phyloP scores from a whole-genome alignment of 2,888 invertebrate species.

The Oxycera nigricornis region DNA sequence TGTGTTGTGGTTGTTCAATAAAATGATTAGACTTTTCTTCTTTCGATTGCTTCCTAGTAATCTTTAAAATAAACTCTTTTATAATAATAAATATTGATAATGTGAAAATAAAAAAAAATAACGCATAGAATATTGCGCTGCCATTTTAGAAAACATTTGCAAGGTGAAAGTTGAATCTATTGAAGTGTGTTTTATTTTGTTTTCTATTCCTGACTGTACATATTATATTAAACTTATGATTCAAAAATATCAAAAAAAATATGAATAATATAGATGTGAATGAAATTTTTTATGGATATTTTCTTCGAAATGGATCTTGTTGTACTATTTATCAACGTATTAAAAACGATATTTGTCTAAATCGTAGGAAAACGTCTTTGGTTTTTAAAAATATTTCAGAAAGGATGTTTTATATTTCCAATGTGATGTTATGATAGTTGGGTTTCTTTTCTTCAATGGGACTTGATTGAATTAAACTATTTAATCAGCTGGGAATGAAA shows the following conservation, averaged over 20 bases:
- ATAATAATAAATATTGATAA: too few relatives aligned
- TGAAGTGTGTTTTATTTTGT: background rate
- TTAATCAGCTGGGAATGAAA: too few relatives aligned
- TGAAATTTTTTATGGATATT: constrained; percentile 25
- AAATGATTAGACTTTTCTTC: too few relatives aligned
- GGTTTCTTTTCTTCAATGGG: too few relatives aligned
- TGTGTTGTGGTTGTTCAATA: too few relatives aligned
- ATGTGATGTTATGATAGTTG: too few relatives aligned
- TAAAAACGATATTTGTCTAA: constrained; percentile 31
- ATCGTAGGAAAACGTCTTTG: background rate
- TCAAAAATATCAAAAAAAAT: background rate
- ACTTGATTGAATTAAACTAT: too few relatives aligned
- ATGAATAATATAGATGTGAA: constrained; percentile 16
- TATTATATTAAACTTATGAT: constrained; percentile 7
- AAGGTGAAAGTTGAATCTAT: background rate
- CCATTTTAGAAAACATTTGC: background rate
- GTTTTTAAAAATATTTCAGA: background rate
- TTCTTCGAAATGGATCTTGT: constrained; percentile 35
- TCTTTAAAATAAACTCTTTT: too few relatives aligned
- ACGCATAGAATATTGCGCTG: background rate
- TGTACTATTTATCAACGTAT: constrained; percentile 39
- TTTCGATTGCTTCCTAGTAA: too few relatives aligned
- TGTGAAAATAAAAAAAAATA: background rate
- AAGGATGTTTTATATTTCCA: background rate
- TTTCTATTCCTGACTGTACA: constrained; percentile 16